Base-by-base conservation (phyloP, 2,113 vertebrate genomes). In the Cettia cetti region DNA sequence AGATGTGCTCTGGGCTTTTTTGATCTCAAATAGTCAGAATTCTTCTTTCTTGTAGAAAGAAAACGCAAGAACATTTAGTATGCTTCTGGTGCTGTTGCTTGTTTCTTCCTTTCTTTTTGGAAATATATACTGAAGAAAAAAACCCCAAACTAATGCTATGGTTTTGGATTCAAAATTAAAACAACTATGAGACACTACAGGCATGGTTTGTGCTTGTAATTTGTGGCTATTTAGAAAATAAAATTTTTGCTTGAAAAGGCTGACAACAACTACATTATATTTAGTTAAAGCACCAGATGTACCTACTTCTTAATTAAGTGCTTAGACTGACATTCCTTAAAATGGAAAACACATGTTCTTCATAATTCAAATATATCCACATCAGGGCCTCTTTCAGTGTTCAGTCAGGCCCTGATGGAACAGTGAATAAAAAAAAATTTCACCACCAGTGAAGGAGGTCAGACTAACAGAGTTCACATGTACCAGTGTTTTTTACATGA, bases 291-390 rank as follows among this genome's bases (percentile, higher is more conserved):
- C 52, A 86, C 16, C 60, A 95, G 71, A 90, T 63, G 60, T 93
- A 94, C 60, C 59, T 92, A 80, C 28, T 76, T 78, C 49, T 92
- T 79, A 91, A 85, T 90, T 94, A 80, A 91, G 89, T 94, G 65
- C 69, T 95, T 92, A 68, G 68, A 74, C 72, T 79, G 37, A 53
- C 53, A 49, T 89, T 95, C 60, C 14, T 79, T 83, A 56, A 95
- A 92, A 95, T 92, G 33, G 26, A 94, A 94, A 95, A 92, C 60
- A 75, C 13, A 75, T 89, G 72, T 8, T 82, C 28, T 68, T 60
- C 33, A 0, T 90, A 81, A 60, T 68, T 86, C n/a, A 68, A 68
- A 79, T 68, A 40, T 30, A 60, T 45, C 39, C 64, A 75, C 24
- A 79, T 75, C 69, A 78, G 61, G 30, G 35, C 17, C 35, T 21